Evolutionary conservation across 2,113 vertebrate genomes (phyloP), one percentile per base, ranked within the genome.

Genomic region (Lepisosteus osseus): DNA sequence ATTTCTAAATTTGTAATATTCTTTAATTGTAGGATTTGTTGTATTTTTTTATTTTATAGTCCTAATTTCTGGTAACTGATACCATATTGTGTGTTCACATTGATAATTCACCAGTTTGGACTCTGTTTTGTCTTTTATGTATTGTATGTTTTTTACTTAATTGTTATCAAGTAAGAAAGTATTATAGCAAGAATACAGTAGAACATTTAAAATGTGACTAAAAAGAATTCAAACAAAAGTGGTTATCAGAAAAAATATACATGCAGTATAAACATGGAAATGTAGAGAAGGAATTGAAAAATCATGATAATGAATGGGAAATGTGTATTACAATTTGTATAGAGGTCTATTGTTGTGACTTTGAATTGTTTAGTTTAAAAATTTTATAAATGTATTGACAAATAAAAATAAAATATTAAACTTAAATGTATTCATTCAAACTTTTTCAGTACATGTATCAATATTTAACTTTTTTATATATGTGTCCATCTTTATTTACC

Each of bases 301-400:
- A 67, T 77, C 47, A 71, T 76, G 69, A 72, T 72, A 79, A 67
- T 41, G 70, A 80, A 72, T 59, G 74, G 72, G 51, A 45, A 79
- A 72, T 5, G 57, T 80, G 81, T 76, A 71, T 64, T 67, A 78
- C 74, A 74, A 80, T 85, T 85, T 90, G 87, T 88, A 88, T 76
- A 86, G 75, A 86, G 74, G 73, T 89, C 82, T 84, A 72, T 83
- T 83, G 74, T 81, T 88, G 86, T 88, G 80, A 83, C 79, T 79
- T 82, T 67, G 55, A 65, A 66, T 66, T 86, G 83, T 82, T 77
- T 76, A 82, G 82, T 86, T 86, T 80, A 73, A 82, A 85, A 80
- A 84, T 89, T 91, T 89, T 88, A 86, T 87, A 87, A 90, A 86
- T 89, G 86, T 87, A 84, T 87, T 87, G 80, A 71, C 76, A 87